These are phyloP conservation scores for Lamproptera curius DNA, from an alignment of 2,888 invertebrate species.

Conservation along the genomic window DNA sequence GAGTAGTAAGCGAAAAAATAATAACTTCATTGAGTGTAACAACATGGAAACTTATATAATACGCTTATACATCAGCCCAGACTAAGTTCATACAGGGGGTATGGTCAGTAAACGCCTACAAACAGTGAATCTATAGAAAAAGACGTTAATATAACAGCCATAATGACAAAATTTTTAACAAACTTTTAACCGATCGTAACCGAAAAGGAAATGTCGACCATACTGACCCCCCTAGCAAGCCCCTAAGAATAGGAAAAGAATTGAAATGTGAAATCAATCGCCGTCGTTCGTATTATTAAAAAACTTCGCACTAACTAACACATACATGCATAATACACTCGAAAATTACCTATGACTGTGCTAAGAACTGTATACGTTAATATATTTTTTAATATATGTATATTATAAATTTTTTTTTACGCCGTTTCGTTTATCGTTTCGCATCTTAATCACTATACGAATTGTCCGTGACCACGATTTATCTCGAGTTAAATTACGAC, in stretches of 20 bases:
- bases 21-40: slow-evolving; percentile 14
- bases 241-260: slow-evolving; percentile 37
- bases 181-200: too few relatives aligned
- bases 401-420: slow-evolving; percentile 42
- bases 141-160: too few relatives aligned
- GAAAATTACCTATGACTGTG: slow-evolving; percentile 37
- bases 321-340: slow-evolving; percentile 56
- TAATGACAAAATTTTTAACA: too few relatives aligned
- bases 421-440: slow-evolving; percentile 47
- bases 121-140: slow-evolving; percentile 14
- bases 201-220: neutral
- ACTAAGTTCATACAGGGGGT: slow-evolving; percentile 11
- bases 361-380: slow-evolving; percentile 47
- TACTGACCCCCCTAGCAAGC: slow-evolving; percentile 18
- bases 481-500: slow-evolving; percentile 48
- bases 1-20: slow-evolving; percentile 32
- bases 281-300: slow-evolving; percentile 34
- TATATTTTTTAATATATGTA: slow-evolving; percentile 34
- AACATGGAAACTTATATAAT: slow-evolving; percentile 5
- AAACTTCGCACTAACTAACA: slow-evolving; percentile 63
- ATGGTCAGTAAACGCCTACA: slow-evolving; percentile 15
- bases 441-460: slow-evolving; percentile 54
- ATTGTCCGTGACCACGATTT: slow-evolving; percentile 64
- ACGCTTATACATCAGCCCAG: neutral
- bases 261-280: slow-evolving; percentile 46